Base-by-base conservation (phyloP, 1,140 invertebrate species). In the Diuraphis noxia region DNA sequence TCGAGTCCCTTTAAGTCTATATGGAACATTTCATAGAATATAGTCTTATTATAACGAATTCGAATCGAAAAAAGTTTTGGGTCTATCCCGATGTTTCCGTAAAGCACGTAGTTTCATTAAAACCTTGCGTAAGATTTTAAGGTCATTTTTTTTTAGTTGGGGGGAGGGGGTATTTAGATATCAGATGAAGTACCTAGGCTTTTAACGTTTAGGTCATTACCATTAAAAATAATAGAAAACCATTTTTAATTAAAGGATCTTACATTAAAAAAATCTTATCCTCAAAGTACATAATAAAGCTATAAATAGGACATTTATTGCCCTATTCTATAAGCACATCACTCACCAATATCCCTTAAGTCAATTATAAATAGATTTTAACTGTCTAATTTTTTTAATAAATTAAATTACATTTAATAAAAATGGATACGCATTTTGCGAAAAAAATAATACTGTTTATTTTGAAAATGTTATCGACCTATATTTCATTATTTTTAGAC, bases 181-280 rank as follows among this genome's bases (percentile, higher is more conserved):
- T 30, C 25, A n/a, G 38, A 40, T 40, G 25, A 41, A 84, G 25
- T 84, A 41, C 25, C 21, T 36, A 38, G 38, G 21, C 34, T 41
- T 40, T 84, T 40, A 84, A 84, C 25, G 81, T 43, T 84, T 84
- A 43, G 17, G 38, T n/a, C 81, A n/a, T 84, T 25, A 81, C 79
- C 40, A 9, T 84, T 84, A 84, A 21, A 84, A 41, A 84, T 84
- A 84, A 84, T 84, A 84, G 38, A 40, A 84, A 84, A 84, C 10
- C 81, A 13, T 84, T 84, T 72, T 25, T 21, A 79, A 79, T 79
- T 79, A 79, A 79, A 38, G 19, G 36, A 36, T 79, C 17, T 79
- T 79, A 34, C 19, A 38, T 79, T 30, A 40, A 82, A 81, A 38
- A 82, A 82, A 82, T 9, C 21, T 34, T 49, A 36, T 9, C 19